Evolutionary conservation across 92 coral and sea anemone species (phyloP).

Genomic region (Anthopleura xanthogrammica): DNA sequence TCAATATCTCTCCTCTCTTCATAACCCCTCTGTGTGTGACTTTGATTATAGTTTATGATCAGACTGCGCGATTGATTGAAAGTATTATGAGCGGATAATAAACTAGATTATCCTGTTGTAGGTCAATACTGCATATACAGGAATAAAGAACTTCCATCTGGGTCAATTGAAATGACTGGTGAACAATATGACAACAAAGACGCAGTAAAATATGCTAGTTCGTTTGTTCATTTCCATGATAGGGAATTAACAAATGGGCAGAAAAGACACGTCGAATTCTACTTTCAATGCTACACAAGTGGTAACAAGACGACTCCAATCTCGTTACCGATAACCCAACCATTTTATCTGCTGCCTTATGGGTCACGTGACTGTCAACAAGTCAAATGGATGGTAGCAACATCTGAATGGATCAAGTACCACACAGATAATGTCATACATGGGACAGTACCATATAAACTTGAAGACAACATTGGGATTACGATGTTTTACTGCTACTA

Average conservation of each 20-base stretch:
- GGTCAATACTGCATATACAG: slow-evolving; percentile 32
- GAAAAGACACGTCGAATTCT: background rate
- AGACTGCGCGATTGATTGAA: too few species aligned
- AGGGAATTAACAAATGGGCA: background rate
- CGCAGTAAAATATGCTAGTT: background rate
- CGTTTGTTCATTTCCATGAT: background rate
- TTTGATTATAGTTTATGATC: too few species aligned
- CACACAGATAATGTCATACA: background rate
- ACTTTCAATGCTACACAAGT: slow-evolving; percentile 16
- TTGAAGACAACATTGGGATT: background rate
- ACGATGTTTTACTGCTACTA: slow-evolving; percentile 52
- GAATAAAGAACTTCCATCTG: background rate
- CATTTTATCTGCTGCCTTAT: slow-evolving; percentile 18
- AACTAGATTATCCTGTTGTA: background rate
- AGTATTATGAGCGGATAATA: background rate
- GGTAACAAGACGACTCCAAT: slow-evolving; percentile 36
- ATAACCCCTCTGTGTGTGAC: too few species aligned
- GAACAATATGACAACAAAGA: slow-evolving; percentile 1
- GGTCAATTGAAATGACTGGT: slow-evolving; percentile 6
- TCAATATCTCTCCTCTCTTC: too few species aligned
- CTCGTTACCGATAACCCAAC: slow-evolving; percentile 28
- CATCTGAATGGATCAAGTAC: slow-evolving; percentile 48
- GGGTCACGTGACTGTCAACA: slow-evolving; percentile 47
- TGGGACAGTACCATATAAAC: background rate
- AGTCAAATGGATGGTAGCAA: slow-evolving; percentile 46